Evolutionary conservation across 1,140 invertebrate species (phyloP).

Genomic region (Oscheius sp.): DNA sequence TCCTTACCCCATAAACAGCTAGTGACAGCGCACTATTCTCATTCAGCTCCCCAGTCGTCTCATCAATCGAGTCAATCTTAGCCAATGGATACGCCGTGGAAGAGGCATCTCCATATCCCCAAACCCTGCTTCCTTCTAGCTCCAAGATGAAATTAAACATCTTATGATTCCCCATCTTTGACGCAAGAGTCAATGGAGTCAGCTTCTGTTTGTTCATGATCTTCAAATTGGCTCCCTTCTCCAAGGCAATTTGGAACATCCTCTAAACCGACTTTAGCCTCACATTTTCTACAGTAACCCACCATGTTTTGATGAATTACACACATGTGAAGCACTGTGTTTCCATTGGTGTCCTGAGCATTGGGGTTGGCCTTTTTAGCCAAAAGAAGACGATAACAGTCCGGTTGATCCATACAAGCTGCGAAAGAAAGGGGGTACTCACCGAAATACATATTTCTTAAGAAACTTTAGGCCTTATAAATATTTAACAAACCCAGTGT

Average conservation of each 20-base stretch:
- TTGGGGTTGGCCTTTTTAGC: constrained; percentile 91
- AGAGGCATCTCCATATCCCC: constrained; percentile 76
- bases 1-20: constrained; percentile 95
- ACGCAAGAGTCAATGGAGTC: constrained; percentile 89
- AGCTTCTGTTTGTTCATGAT: constrained; percentile 76
- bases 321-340: constrained; percentile 91
- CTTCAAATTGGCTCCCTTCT: constrained; percentile 79
- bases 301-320: constrained; percentile 84
- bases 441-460: constrained; percentile 92
- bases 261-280: constrained; percentile 66
- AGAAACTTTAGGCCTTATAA: constrained; percentile 24
- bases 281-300: background rate
- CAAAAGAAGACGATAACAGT: constrained; percentile 88
- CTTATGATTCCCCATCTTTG: constrained; percentile 83
- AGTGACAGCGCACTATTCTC: constrained; percentile 89
- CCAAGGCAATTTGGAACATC: constrained; percentile 90
- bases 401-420: constrained; percentile 91
- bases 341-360: constrained; percentile 92
- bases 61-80: constrained; percentile 91
- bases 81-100: constrained; percentile 94
- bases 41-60: constrained; percentile 82
- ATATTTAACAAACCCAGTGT: constrained; percentile 71
- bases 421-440: constrained; percentile 94
- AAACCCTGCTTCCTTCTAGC: constrained; percentile 63
- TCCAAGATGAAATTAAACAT: constrained; percentile 72